Evolutionary conservation across 2,797 vertebrate species (phyloP).

Genomic region (Champsocephalus esox): DNA sequence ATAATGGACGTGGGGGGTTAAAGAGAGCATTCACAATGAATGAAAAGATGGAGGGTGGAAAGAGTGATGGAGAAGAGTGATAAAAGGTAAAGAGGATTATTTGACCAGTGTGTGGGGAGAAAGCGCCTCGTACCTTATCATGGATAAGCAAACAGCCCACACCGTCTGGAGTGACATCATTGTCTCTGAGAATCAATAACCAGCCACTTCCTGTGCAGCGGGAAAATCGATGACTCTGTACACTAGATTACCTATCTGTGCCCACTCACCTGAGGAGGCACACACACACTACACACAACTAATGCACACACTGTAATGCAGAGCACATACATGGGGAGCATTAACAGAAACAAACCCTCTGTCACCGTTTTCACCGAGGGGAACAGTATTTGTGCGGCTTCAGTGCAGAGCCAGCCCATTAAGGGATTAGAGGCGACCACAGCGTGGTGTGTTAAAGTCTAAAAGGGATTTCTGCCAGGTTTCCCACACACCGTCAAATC

Average conservation of each 20-base stretch:
- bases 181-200: slow-evolving; percentile 83
- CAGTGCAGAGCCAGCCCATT: slow-evolving; percentile 75
- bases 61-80: slow-evolving; percentile 68
- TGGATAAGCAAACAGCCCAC: slow-evolving; percentile 80
- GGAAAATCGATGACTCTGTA: slow-evolving; percentile 80
- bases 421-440: slow-evolving; percentile 73
- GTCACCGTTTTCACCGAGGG: slow-evolving; percentile 64
- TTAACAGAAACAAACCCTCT: slow-evolving; percentile 64
- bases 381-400: slow-evolving; percentile 65
- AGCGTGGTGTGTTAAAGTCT: slow-evolving; percentile 58
- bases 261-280: slow-evolving; percentile 72
- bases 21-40: slow-evolving; percentile 61
- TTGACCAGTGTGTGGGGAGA: slow-evolving; percentile 70
- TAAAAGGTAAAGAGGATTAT: slow-evolving; percentile 70
- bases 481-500: slow-evolving; percentile 50
- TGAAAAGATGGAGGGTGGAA: slow-evolving; percentile 65
- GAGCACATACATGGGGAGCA: slow-evolving; percentile 48
- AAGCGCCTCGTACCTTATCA: slow-evolving; percentile 76
- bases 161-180: slow-evolving; percentile 81
- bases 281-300: slow-evolving; percentile 54
- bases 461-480: slow-evolving; percentile 72
- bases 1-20: slow-evolving; percentile 60
- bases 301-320: slow-evolving; percentile 49
- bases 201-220: slow-evolving; percentile 78
- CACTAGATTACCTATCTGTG: slow-evolving; percentile 81